Evolutionary conservation across 2,113 vertebrate species (phyloP), one percentile per base, ranked within the genome.

Genomic region (Pionites leucogaster): DNA sequence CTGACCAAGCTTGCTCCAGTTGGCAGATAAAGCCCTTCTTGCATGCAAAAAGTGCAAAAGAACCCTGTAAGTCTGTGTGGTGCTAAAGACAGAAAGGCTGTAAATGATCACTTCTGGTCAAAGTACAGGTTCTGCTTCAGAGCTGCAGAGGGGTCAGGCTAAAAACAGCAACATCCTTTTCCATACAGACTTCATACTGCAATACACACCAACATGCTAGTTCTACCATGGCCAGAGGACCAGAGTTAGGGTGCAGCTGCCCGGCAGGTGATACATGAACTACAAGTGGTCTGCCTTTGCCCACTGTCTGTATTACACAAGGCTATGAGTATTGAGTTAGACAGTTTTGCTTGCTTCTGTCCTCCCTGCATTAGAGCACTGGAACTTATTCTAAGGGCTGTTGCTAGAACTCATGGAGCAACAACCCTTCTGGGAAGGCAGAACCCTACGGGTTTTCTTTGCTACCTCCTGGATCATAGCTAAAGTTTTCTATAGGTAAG

Each of bases 241-340:
- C 1, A 0, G 10, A 0, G 4, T 12, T 15, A n/a, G 13, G 24
- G 47, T 31, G 25, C 53, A 59, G 33, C 55, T 62, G 46, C n/a
- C 46, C 53, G 69, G 79, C 46, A 19, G 31, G 37, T 0, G 6
- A 52, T 9, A 31, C 9, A 41, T 8, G 14, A 75, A 41, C 39
- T 41, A 6, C 16, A 28, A 42, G 64, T 1, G 0, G 8, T 47
- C 62, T 72, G 35, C 57, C 65, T 29, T 22, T 37, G 74, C 44
- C 74, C 25, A 22, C 82, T 47, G 33, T 29, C 59, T 20, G 0
- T 20, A 23, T 13, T 10, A 44, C 41, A 57, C 41, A 37, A 35
- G 31, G 31, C 35, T 39, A 33, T 6, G 33, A n/a, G 18, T 24
- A 39, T 2, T 57, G 57, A 46, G 28, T 39, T 23, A 42, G 41